Percentiles rank a stretch among this genome's conserved stretches.
Evolutionary conservation across 2,797 vertebrate species (phyloP).

Genomic region (Pipistrellus pygmaeus): DNA sequence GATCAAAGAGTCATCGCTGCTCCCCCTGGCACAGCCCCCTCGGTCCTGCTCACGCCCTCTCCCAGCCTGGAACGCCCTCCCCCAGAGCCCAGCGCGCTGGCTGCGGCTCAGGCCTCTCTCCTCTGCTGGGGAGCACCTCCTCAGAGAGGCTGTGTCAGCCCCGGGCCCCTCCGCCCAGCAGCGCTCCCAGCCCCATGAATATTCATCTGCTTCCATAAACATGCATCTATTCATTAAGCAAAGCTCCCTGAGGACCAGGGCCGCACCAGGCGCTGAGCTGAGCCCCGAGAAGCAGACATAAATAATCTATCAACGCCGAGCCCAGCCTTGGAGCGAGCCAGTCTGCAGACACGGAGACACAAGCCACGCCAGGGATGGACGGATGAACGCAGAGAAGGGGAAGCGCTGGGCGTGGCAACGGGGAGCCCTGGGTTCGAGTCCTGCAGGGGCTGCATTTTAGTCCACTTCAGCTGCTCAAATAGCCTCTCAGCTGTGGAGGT

Average conservation of each 20-base stretch:
- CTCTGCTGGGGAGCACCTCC: background rate
- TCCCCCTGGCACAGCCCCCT: background rate
- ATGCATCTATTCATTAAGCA: background rate
- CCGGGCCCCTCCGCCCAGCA: background rate
- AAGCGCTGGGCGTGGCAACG: background rate
- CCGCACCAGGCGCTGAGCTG: background rate
- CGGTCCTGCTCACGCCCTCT: accelerated
- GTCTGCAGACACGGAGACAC: background rate
- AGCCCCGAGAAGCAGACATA: background rate
- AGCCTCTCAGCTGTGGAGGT: background rate
- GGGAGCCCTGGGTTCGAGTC: background rate
- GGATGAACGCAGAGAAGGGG: accelerated
- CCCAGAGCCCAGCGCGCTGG: accelerated
- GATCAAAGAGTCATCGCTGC: background rate
- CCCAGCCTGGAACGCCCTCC: accelerated
- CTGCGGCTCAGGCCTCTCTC: background rate
- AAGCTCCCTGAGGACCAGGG: background rate
- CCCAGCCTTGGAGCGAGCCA: background rate
- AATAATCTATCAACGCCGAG: background rate
- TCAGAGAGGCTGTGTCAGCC: background rate
- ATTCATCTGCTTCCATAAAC: background rate
- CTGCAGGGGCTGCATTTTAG: background rate
- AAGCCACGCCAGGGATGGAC: accelerated
- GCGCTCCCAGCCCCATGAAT: background rate
- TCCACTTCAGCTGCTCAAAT: background rate